Base-by-base conservation (phyloP, 2,797 vertebrate species). In the Brachyalestes nurse region DNA sequence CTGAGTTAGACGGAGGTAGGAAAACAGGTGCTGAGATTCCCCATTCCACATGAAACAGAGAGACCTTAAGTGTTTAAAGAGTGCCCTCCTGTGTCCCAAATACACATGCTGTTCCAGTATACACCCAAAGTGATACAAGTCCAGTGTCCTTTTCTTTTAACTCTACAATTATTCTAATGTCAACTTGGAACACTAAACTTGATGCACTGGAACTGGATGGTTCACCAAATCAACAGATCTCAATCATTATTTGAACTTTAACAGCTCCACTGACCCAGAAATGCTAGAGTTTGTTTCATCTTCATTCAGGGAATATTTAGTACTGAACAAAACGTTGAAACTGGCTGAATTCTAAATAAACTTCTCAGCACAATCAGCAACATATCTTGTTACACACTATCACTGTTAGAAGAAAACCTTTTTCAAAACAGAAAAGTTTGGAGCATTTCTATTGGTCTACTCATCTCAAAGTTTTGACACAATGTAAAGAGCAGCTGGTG, bases 21-120 rank as follows among this genome's bases (percentile, higher is more conserved):
- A 61, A 45, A 69, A 75, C 65, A 58, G 58, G 78, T 80, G 69
- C 47, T 77, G 40, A 10, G 57, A 19, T 60, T n/a, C 57, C 34
- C 23, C 57, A 47, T 25, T 74, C 34, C 49, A 38, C 23, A 0
- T 64, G 34, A 47, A 69, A 72, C 40, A 58, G 38, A 62, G 34
- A 61, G 38, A 40, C 53, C 47, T 62, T 72, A 69, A 25, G 45
- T 80, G 86, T 84, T 75, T 87, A 78, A 85, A 85, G 85, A 86
- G 83, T 88, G 86, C 85, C 85, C 88, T 87, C 88, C 85, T 88
- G 88, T 87, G 86, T 88, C 77, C 67, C 77, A 58, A 60, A 60
- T 47, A 69, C 45, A 76, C 65, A 71, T 60, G 62, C 71, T 65
- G 72, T 73, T 57, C 58, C 60, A 21, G 60, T 34, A 58, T 69